Evolutionary conservation across 2,888 invertebrate genomes (phyloP).

Genomic region (Callinectes sapidus): DNA sequence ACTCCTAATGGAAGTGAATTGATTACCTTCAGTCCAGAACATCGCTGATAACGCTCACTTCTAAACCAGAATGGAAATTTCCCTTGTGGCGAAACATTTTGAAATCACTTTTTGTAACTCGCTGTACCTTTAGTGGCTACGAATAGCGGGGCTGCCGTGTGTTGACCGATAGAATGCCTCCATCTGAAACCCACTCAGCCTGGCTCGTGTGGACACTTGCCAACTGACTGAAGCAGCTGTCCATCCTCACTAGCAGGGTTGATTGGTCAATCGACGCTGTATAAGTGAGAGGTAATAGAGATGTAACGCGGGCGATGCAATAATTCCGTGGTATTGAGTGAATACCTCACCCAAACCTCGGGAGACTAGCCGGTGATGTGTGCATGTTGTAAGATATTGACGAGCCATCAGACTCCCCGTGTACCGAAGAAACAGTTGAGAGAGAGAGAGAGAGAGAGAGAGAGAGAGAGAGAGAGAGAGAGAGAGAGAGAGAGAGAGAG

Average conservation of each 20-base stretch:
- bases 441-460: too few species aligned
- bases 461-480: too few species aligned
- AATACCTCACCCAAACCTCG: neutral
- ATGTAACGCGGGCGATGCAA: neutral
- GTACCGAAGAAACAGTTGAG: too few species aligned
- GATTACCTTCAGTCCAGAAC: neutral
- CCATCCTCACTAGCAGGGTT: neutral
- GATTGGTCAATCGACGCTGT: neutral
- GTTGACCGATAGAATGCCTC: neutral
- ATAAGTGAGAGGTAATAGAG: neutral
- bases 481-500: too few species aligned
- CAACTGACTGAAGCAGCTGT: slow-evolving; percentile 1
- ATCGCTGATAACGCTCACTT: neutral
- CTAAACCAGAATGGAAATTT: neutral
- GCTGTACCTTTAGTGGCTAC: neutral
- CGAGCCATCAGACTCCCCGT: too few species aligned
- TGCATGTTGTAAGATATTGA: neutral
- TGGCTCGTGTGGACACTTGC: neutral
- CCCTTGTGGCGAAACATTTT: neutral
- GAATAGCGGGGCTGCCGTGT: neutral
- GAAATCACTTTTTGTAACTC: neutral
- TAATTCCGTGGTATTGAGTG: neutral
- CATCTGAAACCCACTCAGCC: neutral
- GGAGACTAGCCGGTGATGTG: neutral
- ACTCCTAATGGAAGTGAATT: neutral